phyloP scores from a whole-genome alignment of 2,888 invertebrate genomes.

The Synanthedon tipuliformis region DNA sequence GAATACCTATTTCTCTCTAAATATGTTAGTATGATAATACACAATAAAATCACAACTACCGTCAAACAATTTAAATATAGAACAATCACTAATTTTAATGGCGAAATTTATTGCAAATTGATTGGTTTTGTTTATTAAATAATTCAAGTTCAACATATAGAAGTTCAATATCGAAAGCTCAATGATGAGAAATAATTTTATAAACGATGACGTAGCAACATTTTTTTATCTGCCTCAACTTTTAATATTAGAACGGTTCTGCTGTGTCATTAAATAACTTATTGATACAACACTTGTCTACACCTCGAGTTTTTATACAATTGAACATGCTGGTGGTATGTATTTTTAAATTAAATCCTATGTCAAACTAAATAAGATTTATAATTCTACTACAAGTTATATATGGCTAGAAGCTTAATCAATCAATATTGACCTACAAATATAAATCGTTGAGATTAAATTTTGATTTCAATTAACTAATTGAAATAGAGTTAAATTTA shows the following conservation, averaged over 20 bases:
- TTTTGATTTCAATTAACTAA: too few relatives aligned
- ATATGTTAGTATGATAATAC: too few relatives aligned
- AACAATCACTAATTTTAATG: too few relatives aligned
- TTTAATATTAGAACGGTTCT: constrained; percentile 22
- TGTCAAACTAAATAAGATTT: constrained; percentile 8
- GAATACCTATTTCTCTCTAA: too few relatives aligned
- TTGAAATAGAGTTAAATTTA: too few relatives aligned
- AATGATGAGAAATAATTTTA: constrained; percentile 18
- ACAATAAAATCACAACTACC: too few relatives aligned
- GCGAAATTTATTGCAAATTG: too few relatives aligned
- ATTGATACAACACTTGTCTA: constrained; percentile 17
- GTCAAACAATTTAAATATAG: too few relatives aligned
- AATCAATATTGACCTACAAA: too few relatives aligned
- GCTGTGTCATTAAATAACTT: constrained; percentile 26
- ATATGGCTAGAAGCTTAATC: not conserved
- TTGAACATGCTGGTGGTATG: too few relatives aligned
- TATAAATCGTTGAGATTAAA: too few relatives aligned
- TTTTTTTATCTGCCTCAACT: constrained; percentile 7
- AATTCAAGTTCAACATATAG: not conserved
- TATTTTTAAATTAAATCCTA: too few relatives aligned
- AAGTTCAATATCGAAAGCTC: constrained; percentile 44
- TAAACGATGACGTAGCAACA: constrained; percentile 33
- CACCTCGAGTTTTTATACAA: not conserved
- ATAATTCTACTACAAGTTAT: constrained; percentile 6
- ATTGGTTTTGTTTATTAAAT: not conserved